phyloP scores from a whole-genome alignment of 2,797 vertebrate genomes.

The Zenarchopterus dispar region DNA sequence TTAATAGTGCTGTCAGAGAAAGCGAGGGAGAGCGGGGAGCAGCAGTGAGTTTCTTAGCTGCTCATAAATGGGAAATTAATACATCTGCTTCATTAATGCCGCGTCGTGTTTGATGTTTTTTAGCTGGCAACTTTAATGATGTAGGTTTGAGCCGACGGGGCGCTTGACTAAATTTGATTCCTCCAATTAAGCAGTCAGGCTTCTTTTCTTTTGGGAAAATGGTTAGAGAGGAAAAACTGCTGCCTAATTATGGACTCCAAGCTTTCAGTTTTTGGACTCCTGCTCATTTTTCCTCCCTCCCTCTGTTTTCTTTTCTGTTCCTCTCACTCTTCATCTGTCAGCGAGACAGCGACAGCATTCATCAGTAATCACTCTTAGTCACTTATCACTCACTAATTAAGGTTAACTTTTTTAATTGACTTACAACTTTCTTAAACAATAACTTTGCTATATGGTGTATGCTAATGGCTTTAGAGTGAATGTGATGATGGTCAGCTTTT shows the following conservation, averaged over 20 bases:
- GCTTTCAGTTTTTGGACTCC: slow-evolving; percentile 76
- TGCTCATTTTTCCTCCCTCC: slow-evolving; percentile 33
- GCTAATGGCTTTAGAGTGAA: slow-evolving; percentile 83
- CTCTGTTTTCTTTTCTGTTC: slow-evolving; percentile 28
- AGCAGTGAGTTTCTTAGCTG: slow-evolving; percentile 88
- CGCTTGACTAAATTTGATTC: slow-evolving; percentile 89
- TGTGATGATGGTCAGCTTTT: slow-evolving; percentile 72
- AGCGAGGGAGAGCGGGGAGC: slow-evolving; percentile 71
- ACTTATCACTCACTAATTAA: slow-evolving; percentile 86
- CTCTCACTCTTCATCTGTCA: slow-evolving; percentile 66
- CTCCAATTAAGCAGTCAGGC: slow-evolving; percentile 89
- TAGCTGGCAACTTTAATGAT: slow-evolving; percentile 94
- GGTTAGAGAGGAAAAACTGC: slow-evolving; percentile 77
- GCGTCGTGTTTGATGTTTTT: slow-evolving; percentile 91
- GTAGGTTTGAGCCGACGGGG: slow-evolving; percentile 87
- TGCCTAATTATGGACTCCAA: slow-evolving; percentile 87
- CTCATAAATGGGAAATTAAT: slow-evolving; percentile 97
- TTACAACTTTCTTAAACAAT: slow-evolving; percentile 85
- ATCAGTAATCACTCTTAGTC: slow-evolving; percentile 79
- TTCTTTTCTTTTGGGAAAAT: slow-evolving; percentile 86
- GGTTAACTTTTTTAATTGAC: slow-evolving; percentile 89
- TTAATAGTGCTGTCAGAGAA: slow-evolving; percentile 97
- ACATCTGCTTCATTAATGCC: slow-evolving; percentile 96
- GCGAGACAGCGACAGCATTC: slow-evolving; percentile 71
- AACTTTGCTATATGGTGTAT: slow-evolving; percentile 80